Conservation (phyloP, 2,113 vertebrate genomes). For the Megaptera novaeangliae region DNA sequence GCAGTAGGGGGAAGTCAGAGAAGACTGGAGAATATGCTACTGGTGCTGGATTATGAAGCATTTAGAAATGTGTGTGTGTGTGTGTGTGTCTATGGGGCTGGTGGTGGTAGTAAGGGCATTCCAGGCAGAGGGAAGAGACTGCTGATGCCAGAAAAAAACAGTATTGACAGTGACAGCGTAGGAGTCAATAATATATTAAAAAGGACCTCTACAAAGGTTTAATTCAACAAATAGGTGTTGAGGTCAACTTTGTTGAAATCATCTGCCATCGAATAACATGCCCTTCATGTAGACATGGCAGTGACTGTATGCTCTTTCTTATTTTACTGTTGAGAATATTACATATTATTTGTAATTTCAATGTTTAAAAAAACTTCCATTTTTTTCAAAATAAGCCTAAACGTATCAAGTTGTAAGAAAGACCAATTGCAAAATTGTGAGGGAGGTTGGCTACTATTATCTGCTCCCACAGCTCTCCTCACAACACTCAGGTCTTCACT, state of each 20-base stretch:
- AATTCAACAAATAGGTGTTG: not conserved
- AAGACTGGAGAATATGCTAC: not conserved
- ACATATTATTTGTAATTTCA: not conserved
- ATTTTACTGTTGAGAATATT: not conserved
- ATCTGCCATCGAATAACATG: not conserved
- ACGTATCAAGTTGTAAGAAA: not conserved
- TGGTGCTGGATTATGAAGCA: not conserved
- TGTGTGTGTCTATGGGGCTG: not conserved
- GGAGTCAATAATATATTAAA: not conserved
- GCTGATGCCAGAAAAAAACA: not conserved
- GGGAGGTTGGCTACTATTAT: not conserved
- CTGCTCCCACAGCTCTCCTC: not conserved
- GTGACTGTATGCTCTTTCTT: not conserved
- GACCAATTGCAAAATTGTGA: not conserved
- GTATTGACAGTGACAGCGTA: not conserved
- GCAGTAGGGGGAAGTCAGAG: not conserved
- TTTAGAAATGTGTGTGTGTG: not conserved
- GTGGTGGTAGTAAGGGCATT: not conserved
- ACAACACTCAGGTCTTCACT: not conserved
- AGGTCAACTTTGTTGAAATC: not conserved
- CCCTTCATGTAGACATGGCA: not conserved
- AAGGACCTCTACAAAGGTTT: not conserved
- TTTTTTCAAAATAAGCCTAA: not conserved
- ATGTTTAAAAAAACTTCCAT: not conserved
- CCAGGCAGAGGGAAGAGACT: not conserved